A percentile compares a stretch with the other conserved stretches of the same genome.
phyloP scores from a whole-genome alignment of 2,113 vertebrate species.

The Pangasianodon gigas region DNA sequence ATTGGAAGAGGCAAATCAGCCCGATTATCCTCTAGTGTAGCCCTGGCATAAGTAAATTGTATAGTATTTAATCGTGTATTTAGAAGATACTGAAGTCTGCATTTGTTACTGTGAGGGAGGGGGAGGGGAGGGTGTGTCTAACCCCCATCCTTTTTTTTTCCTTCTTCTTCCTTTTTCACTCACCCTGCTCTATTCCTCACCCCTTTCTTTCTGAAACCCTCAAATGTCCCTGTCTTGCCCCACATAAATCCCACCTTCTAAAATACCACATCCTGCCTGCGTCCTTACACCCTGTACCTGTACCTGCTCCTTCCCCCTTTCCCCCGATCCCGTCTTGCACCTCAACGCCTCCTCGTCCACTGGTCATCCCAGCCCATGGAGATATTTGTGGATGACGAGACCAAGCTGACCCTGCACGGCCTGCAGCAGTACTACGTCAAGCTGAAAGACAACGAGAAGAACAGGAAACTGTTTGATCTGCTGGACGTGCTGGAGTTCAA shows the following conservation, averaged over 20 bases:
- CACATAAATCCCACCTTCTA: background rate
- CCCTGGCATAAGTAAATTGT: background rate
- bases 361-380: conserved; percentile 79
- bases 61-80: background rate
- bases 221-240: background rate
- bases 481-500: conserved; percentile 83
- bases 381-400: conserved; percentile 86
- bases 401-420: conserved; percentile 83
- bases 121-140: conserved; percentile 63
- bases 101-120: conserved; percentile 38
- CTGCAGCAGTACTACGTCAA: conserved; percentile 87
- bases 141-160: conserved; percentile 59
- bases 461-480: conserved; percentile 83
- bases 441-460: conserved; percentile 87
- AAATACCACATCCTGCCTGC: conserved; percentile 52
- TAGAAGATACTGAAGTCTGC: background rate
- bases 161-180: conserved; percentile 29
- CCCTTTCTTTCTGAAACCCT: conserved; percentile 4
- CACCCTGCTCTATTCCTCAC: background rate
- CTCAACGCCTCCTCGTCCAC: conserved; percentile 50
- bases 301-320: background rate
- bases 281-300: conserved; percentile 46
- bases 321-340: background rate
- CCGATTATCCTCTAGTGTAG: background rate
- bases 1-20: background rate